phyloP scores from a whole-genome alignment of 2,113 vertebrate genomes.

The Stictonetta naevosa region DNA sequence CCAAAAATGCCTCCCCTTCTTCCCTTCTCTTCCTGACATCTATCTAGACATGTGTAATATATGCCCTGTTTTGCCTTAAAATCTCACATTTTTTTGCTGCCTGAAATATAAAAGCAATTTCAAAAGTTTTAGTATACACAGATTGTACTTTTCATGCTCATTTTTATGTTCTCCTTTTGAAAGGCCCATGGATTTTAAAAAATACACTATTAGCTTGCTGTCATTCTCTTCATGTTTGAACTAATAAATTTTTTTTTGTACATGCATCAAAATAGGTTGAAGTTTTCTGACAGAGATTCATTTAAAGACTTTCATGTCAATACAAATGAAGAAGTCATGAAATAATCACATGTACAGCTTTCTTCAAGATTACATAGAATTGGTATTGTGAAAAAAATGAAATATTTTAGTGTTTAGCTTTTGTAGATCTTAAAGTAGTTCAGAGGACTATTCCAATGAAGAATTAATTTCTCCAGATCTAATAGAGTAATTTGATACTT shows the following conservation, averaged over 20 bases:
- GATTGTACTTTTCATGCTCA: neutral
- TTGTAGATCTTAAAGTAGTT: neutral
- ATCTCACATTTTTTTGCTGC: neutral
- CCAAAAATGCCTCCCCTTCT: fast-evolving
- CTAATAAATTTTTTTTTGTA: constrained; percentile 1
- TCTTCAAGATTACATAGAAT: neutral
- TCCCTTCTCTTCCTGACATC: neutral
- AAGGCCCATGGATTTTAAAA: constrained; percentile 4
- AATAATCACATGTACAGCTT: neutral
- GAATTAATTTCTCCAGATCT: constrained; percentile 35
- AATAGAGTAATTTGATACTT: constrained; percentile 43
- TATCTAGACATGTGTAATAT: neutral
- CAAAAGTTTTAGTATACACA: neutral
- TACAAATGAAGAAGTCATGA: neutral
- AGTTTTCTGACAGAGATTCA: neutral
- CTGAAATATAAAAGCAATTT: neutral
- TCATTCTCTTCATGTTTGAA: constrained; percentile 16
- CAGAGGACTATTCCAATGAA: neutral
- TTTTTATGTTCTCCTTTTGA: constrained; percentile 5
- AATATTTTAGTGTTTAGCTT: neutral
- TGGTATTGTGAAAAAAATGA: neutral
- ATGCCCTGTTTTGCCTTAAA: neutral
- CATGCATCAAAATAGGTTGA: neutral
- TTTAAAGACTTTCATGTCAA: neutral
- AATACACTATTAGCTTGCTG: neutral